These are phyloP conservation scores for Trichonephila clavipes DNA, from an alignment of 1,140 invertebrate genomes.

Conservation along the genomic window DNA sequence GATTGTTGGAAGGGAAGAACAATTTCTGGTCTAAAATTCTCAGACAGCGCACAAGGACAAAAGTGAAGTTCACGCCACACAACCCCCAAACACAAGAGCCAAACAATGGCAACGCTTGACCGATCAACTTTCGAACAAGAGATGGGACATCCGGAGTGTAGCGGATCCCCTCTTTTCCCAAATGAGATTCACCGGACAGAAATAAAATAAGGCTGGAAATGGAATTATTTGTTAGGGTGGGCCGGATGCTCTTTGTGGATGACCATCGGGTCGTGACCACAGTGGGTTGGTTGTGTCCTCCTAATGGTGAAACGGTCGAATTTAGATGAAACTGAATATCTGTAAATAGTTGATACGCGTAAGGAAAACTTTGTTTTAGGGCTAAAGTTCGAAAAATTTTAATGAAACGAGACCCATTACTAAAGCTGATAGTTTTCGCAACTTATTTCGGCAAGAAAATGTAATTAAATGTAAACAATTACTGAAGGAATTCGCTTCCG, in stretches of 20 bases:
- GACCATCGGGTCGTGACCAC: constrained; percentile 22
- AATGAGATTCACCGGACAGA: constrained; percentile 14
- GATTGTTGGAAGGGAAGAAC: neutral
- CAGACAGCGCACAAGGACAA: constrained; percentile 16
- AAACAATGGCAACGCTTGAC: constrained; percentile 52
- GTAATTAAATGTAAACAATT: too few species aligned
- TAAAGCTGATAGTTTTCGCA: too few species aligned
- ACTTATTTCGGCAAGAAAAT: too few species aligned
- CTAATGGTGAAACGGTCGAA: neutral
- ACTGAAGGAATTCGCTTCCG: too few species aligned
- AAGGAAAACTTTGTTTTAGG: too few species aligned
- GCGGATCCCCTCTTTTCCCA: neutral
- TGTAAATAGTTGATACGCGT: too few species aligned
- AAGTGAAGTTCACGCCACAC: neutral
- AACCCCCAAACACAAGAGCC: neutral
- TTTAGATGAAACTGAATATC: neutral
- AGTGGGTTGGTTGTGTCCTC: neutral
- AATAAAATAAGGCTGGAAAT: constrained; percentile 37
- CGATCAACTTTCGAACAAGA: constrained; percentile 26
- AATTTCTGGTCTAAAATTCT: neutral
- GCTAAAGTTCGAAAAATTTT: too few species aligned
- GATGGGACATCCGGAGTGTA: constrained; percentile 11
- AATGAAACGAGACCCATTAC: too few species aligned
- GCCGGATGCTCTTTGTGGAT: constrained; percentile 46
- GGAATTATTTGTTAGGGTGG: constrained; percentile 20